Evolutionary conservation across 2,888 invertebrate species (phyloP), one percentile per base, ranked within the genome.

Genomic region (Venusia cambrica): DNA sequence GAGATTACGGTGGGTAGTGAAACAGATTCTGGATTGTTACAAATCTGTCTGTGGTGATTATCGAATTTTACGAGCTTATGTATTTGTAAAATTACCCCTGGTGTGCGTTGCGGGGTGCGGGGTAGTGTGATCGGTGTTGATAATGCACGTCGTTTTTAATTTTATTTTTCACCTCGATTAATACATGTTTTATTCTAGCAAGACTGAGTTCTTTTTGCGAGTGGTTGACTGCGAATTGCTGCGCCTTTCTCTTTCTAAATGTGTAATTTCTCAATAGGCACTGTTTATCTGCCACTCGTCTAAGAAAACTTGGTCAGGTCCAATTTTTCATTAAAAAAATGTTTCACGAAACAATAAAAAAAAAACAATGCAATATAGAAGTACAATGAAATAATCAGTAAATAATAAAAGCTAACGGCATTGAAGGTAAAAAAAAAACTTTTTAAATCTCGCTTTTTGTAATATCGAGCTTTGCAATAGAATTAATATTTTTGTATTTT

Each of bases 31-130:
- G 60, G 51, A 50, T 58, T 57, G n/a, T 52, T 70, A 73, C 68
- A 78, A 75, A 74, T 71, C 66, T 80, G 68, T 84, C 80, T 83
- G 81, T 80, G 83, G 84, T 84, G 74, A 75, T 75, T 80, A 85
- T 81, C 85, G 84, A 85, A 85, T 83, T 83, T 78, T 79, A 85
- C 69, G 85, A 87, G 85, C 85, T 87, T 87, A 51, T 48, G 48
- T 51, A 51, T 48, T 46, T 48, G 51, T 48, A 87, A 79, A 79
- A 76, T 76, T 74, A 35, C 76, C 74, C 79, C 80, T n/a, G 76
- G 76, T 75, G 78, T 69, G 65, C 73, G 73, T 72, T 60, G 64
- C 54, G 66, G 47, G 30, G n/a, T n/a, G n/a, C n/a, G 34, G 38
- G 29, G 47, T 41, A 51, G 38, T 42, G 28, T 37, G 45, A 44